phyloP scores from a whole-genome alignment of 64 coral and sea anemone species.

The Dendrophyllia cribrosa region DNA sequence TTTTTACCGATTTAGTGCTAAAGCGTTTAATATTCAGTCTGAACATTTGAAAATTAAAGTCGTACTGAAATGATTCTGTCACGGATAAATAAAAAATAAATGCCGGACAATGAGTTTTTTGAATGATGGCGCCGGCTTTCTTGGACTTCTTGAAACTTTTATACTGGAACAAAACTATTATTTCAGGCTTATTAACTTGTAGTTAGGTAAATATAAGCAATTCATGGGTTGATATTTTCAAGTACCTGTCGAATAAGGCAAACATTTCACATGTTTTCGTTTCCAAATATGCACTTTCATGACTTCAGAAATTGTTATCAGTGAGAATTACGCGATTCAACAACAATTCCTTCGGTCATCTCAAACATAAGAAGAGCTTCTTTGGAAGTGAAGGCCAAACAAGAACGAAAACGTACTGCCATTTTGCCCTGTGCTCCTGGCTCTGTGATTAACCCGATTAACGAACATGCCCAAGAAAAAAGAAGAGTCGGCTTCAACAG shows the following conservation, averaged over 20 bases:
- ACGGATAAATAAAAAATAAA: too few relatives aligned
- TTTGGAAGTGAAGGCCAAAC: not conserved
- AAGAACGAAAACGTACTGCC: not conserved
- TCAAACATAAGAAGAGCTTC: not conserved
- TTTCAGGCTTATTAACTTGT: not conserved
- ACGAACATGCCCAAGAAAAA: slow-evolving; percentile 1
- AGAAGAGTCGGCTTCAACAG: not conserved
- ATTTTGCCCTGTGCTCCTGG: too few relatives aligned
- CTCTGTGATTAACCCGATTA: too few relatives aligned
- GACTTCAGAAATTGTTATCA: not conserved
- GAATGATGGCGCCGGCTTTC: too few relatives aligned
- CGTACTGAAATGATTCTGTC: too few relatives aligned
- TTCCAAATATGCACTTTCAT: not conserved
- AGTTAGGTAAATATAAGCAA: not conserved
- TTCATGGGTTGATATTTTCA: not conserved
- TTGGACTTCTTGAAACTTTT: too few relatives aligned
- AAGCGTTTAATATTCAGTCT: too few relatives aligned
- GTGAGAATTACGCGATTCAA: slow-evolving; percentile 9
- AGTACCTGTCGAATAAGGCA: not conserved
- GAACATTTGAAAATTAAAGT: too few relatives aligned
- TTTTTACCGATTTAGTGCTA: too few relatives aligned
- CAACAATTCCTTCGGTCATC: not conserved
- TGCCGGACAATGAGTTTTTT: too few relatives aligned
- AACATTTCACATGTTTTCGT: slow-evolving; percentile 11
- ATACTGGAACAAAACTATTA: not conserved